Base-by-base conservation (phyloP, 2,113 vertebrate species). In the Erythrocebus patas region DNA sequence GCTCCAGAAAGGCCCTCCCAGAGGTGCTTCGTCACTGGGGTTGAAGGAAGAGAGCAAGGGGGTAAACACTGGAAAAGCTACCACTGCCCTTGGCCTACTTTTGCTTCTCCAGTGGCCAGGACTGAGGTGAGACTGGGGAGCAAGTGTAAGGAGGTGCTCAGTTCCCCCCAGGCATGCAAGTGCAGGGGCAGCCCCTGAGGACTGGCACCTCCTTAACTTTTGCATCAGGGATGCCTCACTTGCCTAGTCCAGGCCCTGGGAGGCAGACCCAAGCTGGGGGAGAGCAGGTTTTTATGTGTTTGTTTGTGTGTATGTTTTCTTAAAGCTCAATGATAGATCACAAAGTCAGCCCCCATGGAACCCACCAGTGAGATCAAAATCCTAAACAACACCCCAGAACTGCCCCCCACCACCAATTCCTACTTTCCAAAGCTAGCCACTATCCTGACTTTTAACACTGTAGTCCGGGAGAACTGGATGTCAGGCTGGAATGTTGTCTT, bases 141-240 rank as follows among this genome's bases (percentile, higher is more conserved):
- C 25, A 27, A 43, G 66, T 6, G 27, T 7, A 45, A 13, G 38
- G 11, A 25, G 16, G 6, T 0, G 0, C 23, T 14, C 9, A 8
- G 70, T 18, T 18, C 16, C 16, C 14, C 27, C 27, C 12, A 64
- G 40, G 16, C 5, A 11, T 27, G 40, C 32, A 32, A 20, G 27
- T 3, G 14, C 35, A 32, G 23, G 22, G 7, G 25, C 2, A 0
- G 13, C 8, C 4, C 30, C 59, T 0, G 5, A 35, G 23, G 17
- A 5, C 25, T 16, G 9, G 32, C 0, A 0, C 6, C 35, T 35
- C 57, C 66, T n/a, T 59, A 10, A 7, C 10, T 40, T 17, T 38
- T 70, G 30, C 22, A 16, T 14, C 55, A 17, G 66, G 32, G 61
- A 12, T 12, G 27, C 1, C 43, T 72, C 82, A 20, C 38, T 75